phyloP scores from a whole-genome alignment of 2,113 vertebrate genomes.

The Odobenus rosmarus region DNA sequence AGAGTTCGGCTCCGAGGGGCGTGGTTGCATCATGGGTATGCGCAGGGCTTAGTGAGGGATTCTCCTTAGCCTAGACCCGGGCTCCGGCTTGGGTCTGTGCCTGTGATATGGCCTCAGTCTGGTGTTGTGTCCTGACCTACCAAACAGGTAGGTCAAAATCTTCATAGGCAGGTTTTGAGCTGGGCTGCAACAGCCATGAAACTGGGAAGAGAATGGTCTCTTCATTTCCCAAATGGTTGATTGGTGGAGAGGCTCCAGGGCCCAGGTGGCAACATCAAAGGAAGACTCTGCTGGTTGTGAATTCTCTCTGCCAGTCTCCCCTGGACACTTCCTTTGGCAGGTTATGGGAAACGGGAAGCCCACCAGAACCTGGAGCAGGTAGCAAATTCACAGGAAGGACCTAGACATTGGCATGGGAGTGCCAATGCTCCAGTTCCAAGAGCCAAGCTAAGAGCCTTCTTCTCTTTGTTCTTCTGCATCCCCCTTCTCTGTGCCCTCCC shows the following conservation, averaged over 20 bases:
- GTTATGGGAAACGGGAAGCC: not conserved
- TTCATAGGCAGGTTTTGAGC: not conserved
- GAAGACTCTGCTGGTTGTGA: conserved; percentile 36
- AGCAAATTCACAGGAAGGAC: not conserved
- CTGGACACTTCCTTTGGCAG: conserved; percentile 11
- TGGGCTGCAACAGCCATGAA: not conserved
- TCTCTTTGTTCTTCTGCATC: not conserved
- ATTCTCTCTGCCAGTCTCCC: conserved; percentile 15
- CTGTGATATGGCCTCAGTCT: not conserved
- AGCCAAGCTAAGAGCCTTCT: not conserved
- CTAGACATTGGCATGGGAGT: not conserved
- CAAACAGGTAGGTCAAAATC: not conserved
- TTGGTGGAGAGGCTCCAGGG: not conserved
- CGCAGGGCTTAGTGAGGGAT: not conserved
- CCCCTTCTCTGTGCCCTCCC: fast-evolving
- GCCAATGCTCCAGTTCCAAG: not conserved
- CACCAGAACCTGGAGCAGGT: not conserved
- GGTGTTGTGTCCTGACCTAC: not conserved
- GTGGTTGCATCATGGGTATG: conserved; percentile 30
- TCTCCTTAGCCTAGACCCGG: not conserved
- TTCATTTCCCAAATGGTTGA: conserved; percentile 26
- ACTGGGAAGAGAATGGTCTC: not conserved
- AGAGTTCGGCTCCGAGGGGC: not conserved
- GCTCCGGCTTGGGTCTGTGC: not conserved
- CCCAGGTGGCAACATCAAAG: conserved; percentile 55